Percentiles rank a stretch among this genome's conserved stretches.
These are phyloP conservation scores for Cochlearius cochlearius DNA, from an alignment of 2,113 vertebrate genomes.

Conservation along the genomic window DNA sequence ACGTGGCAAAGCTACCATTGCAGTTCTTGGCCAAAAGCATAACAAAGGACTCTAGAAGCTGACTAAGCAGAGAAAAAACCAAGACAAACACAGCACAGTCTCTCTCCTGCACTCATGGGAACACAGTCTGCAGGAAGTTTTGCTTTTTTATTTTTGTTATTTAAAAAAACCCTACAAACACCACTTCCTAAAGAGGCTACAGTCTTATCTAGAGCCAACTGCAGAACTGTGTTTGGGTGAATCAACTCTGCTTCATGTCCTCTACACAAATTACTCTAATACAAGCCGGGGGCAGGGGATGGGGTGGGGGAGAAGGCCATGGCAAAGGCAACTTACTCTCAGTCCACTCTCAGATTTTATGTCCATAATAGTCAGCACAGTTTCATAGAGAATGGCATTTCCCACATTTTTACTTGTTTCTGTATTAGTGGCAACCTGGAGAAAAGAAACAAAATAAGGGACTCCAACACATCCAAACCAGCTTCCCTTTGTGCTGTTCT, in stretches of 20 bases:
- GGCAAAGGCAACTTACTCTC: constrained; percentile 81
- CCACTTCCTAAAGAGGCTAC: background rate
- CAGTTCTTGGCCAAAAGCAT: background rate
- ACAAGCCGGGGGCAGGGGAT: background rate
- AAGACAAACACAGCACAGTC: background rate
- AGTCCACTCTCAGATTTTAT: constrained; percentile 99
- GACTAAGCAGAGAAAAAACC: background rate
- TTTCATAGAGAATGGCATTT: constrained; percentile 99
- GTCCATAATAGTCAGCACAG: constrained; percentile 99
- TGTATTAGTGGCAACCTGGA: constrained; percentile 97
- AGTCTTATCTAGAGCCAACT: background rate
- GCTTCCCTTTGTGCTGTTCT: background rate
- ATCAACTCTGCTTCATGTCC: background rate
- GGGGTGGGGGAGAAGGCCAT: background rate
- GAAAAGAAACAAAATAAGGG: constrained; percentile 10
- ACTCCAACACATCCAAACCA: background rate
- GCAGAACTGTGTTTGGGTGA: background rate
- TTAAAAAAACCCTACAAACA: background rate
- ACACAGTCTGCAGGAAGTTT: background rate
- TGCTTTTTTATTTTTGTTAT: background rate
- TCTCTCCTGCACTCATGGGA: background rate
- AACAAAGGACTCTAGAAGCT: background rate
- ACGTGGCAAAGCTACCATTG: background rate
- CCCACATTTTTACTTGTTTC: constrained; percentile 99
- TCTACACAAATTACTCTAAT: background rate